Evolutionary conservation across 2,113 vertebrate genomes (phyloP), one percentile per base, ranked within the genome.

Genomic region (Myodes glareolus): DNA sequence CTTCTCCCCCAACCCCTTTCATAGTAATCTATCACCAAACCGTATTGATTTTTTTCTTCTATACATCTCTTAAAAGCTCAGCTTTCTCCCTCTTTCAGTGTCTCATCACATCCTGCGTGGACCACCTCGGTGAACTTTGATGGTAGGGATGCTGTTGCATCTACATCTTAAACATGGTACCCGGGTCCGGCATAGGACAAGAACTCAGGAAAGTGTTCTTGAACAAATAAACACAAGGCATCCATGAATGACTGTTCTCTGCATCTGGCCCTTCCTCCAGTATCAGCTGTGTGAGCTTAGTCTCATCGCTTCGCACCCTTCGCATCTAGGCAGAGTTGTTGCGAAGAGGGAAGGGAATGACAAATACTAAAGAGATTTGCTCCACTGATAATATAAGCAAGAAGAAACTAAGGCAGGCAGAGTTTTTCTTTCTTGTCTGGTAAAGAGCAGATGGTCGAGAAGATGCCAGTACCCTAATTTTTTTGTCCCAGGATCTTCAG

Each of bases 311-410:
- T 70, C n/a, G 75, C 61, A 47, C 1, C n/a, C 63, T 87, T 93
- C 55, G 14, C n/a, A n/a, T n/a, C 61, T 45, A 77, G 52, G 4
- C 3, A 84, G 14, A 5, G 12, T 23, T 72, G 7, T 80, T 76
- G 0, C 45, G 72, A 92, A 84, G 39, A 92, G 73, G 21, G 78
- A 94, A 97, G 45, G 4, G 90, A 88, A 85, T 76, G 31, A 63
- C 33, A 94, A 82, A 72, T 33, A 81, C 3, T 52, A 76, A 91
- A 86, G 47, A 45, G 31, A 65, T 84, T 58, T 6, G 67, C 77
- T 88, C 36, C 85, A 55, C 72, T 94, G 39, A 91, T 61, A 70
- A 96, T 67, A 45, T 63, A 52, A 94, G 33, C 63, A 90, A 88
- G 19, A 90, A 76, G 63, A 61, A 80, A 58, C 33, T 29, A 67